Base-by-base conservation (phyloP, 2,888 invertebrate species). In the Parnassius orleans region DNA sequence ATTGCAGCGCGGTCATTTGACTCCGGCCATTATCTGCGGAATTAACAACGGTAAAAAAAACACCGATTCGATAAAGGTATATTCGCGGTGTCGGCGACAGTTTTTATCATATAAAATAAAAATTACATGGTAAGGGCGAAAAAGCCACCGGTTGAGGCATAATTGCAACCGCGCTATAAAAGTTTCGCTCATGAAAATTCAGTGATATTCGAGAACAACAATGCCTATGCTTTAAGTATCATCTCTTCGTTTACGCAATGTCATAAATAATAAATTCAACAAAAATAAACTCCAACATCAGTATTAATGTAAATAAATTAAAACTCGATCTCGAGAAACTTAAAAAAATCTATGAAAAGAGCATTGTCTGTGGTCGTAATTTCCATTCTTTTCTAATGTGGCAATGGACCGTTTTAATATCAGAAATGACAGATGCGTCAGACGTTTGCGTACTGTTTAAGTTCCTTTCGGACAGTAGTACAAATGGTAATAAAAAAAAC, bases 21-120 rank as follows among this genome's bases (percentile, higher is more conserved):
- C 90, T 89, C 81, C 80, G 75, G 75, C 90, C 90, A 90, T 90
- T 90, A 90, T 89, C 88, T 84, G 83, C 75, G 84, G 89, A 90
- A 91, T 91, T 90, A 90, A 88, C 84, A 81, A 79, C 83, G 76
- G 76, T 79, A 83, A 87, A 89, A 90, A 33, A 90, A 87, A 83
- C 74, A 79, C 80, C 77, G 80, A 80, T 86, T 83, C 83, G 84
- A 89, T 88, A 86, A 86, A 89, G 81, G 84, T 84, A 83, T 85
- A 84, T 80, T 80, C 80, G 80, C 74, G 82, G 77, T 79, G 86
- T 78, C 79, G 83, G 74, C 78, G 77, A 76, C 72, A 72, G 78
- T 89, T 90, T 90, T 90, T 89, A 77, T 78, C 77, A 77, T 78
- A 82, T 82, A 79, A 84, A 81, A 65, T 81, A 81, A 81, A 84